phyloP scores from a whole-genome alignment of 2,888 invertebrate species.

The Thera obeliscata region DNA sequence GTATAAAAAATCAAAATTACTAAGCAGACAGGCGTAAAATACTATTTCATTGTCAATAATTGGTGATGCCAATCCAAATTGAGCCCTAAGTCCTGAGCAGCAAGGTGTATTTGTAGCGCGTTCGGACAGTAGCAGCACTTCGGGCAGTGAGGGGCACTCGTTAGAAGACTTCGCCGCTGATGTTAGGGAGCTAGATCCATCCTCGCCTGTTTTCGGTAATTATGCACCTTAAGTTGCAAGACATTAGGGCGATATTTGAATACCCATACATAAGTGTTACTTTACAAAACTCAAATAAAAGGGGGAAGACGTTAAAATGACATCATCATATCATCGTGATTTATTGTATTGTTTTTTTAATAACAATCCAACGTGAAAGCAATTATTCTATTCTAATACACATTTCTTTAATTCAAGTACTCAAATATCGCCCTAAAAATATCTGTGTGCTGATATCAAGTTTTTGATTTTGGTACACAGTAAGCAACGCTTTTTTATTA shows the following conservation, averaged over 20 bases:
- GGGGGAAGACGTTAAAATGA: not conserved
- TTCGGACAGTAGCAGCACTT: constrained; percentile 75
- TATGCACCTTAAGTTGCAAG: constrained; percentile 53
- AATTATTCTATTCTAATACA: too few relatives aligned
- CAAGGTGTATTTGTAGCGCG: constrained; percentile 66
- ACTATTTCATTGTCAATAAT: constrained; percentile 1
- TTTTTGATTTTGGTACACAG: constrained; percentile 12
- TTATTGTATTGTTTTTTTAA: not conserved
- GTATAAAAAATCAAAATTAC: not conserved
- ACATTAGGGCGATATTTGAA: constrained; percentile 49
- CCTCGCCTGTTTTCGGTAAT: constrained; percentile 81
- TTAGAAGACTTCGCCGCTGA: constrained; percentile 80
- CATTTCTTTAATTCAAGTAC: constrained; percentile 9
- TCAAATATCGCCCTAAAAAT: constrained; percentile 24
- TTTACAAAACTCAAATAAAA: not conserved
- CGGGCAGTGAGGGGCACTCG: constrained; percentile 68
- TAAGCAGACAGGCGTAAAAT: too few relatives aligned
- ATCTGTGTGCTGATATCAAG: constrained; percentile 6
- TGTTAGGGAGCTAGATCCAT: constrained; percentile 79
- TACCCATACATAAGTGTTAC: not conserved
- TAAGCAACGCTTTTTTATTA: constrained; percentile 27
- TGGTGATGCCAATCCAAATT: constrained; percentile 15
- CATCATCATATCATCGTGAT: not conserved
- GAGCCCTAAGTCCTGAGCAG: constrained; percentile 31
- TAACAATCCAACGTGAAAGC: too few relatives aligned